Conservation (phyloP, 1,140 invertebrate genomes). For the Brachionus sp. region DNA sequence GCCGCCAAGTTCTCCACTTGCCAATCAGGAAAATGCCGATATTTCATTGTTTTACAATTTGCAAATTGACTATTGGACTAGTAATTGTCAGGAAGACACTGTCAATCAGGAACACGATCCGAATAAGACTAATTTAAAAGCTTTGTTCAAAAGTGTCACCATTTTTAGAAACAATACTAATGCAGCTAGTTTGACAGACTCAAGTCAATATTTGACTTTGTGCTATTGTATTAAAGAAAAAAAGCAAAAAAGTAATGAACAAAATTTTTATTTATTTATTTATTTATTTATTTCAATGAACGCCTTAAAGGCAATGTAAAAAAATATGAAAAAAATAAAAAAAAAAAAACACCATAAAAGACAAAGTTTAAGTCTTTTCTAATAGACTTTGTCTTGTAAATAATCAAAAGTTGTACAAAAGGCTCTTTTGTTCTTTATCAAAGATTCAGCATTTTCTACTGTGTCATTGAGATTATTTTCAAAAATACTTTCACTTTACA, state of each 20-base stretch:
- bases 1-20: background rate
- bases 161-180: background rate
- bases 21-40: background rate
- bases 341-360: too few relatives aligned
- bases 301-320: too few relatives aligned
- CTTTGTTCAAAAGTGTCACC: conserved; percentile 13
- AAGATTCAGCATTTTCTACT: too few relatives aligned
- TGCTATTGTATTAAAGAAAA: conserved; percentile 28
- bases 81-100: background rate
- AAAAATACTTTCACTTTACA: too few relatives aligned
- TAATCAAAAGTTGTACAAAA: too few relatives aligned
- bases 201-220: background rate
- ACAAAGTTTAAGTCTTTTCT: too few relatives aligned
- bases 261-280: background rate
- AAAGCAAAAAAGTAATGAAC: conserved; percentile 5
- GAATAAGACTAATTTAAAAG: conserved; percentile 6
- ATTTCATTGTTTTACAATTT: background rate
- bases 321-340: too few relatives aligned
- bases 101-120: background rate
- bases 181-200: background rate
- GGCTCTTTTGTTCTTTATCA: too few relatives aligned
- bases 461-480: too few relatives aligned
- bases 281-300: too few relatives aligned
- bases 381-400: too few relatives aligned
- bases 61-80: conserved; percentile 18